Conservation (phyloP, 2,888 invertebrate species). For the Crematogaster levior region DNA sequence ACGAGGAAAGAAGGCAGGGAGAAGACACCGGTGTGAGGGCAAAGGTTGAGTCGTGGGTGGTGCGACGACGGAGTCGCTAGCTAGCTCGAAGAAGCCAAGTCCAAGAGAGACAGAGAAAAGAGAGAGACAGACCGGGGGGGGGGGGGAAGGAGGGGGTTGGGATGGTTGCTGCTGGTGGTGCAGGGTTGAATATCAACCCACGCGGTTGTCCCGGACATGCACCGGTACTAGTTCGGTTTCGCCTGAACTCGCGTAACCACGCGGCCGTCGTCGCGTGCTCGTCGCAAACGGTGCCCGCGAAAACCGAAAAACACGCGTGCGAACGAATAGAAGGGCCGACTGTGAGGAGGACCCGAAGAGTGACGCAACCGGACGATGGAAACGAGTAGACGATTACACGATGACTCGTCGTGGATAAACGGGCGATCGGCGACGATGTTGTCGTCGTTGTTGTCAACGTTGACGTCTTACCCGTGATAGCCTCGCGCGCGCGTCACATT, state of each 20-base stretch:
- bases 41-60: constrained; percentile 61
- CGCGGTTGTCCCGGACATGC: constrained; percentile 78
- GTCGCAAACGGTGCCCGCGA: constrained; percentile 16
- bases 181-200: constrained; percentile 78
- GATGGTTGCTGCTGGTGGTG: constrained; percentile 64
- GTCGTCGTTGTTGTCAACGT: background rate
- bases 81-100: constrained; percentile 39
- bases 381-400: background rate
- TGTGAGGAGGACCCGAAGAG: background rate
- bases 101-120: constrained; percentile 45
- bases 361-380: background rate
- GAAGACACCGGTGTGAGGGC: constrained; percentile 27
- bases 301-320: background rate
- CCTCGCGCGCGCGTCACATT: constrained; percentile 19
- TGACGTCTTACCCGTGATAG: background rate
- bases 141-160: constrained; percentile 40
- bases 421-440: background rate
- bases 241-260: constrained; percentile 73
- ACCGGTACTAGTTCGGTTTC: constrained; percentile 75
- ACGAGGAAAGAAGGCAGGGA: constrained; percentile 6
- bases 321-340: background rate
- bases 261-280: constrained; percentile 45
- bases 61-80: constrained; percentile 29
- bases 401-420: background rate
- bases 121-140: constrained; percentile 17